Evolutionary conservation across 2,113 vertebrate species (phyloP).

Genomic region (Scartelaos histophorus): DNA sequence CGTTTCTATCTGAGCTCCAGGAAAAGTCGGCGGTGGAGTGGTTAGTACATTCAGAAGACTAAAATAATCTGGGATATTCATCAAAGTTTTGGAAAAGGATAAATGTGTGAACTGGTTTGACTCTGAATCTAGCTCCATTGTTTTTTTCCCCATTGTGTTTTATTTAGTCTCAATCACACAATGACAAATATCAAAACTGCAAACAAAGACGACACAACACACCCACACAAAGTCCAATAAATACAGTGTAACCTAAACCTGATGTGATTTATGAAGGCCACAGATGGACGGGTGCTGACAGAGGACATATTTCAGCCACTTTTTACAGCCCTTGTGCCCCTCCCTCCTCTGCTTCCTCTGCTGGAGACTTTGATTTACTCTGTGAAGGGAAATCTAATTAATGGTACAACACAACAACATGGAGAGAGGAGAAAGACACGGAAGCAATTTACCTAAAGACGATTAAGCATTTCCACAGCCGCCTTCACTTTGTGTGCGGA

Average conservation of each 20-base stretch:
- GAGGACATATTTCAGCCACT: no score
- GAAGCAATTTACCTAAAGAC: constrained; percentile 58
- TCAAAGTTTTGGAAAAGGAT: constrained; percentile 1
- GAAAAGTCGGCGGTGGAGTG: background rate
- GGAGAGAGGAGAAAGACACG: constrained; percentile 39
- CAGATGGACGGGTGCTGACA: no score
- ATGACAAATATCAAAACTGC: no score
- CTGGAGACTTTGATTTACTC: constrained; percentile 50
- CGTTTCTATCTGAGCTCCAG: background rate
- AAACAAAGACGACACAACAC: no score
- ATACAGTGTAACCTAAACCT: no score
- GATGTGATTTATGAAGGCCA: no score
- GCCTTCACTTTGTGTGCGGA: constrained; percentile 46
- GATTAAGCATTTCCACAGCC: constrained; percentile 48
- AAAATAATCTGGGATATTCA: background rate
- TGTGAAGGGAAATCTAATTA: constrained; percentile 74
- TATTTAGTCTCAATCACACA: no score
- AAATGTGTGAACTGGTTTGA: no score
- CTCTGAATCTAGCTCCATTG: no score
- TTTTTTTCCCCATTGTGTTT: no score
- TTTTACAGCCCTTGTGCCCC: background rate
- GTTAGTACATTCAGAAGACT: background rate
- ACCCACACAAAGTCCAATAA: no score
- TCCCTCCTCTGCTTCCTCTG: background rate
- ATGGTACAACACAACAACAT: constrained; percentile 64